Base-by-base conservation (phyloP, 2,113 vertebrate genomes). In the Steatornis caripensis region DNA sequence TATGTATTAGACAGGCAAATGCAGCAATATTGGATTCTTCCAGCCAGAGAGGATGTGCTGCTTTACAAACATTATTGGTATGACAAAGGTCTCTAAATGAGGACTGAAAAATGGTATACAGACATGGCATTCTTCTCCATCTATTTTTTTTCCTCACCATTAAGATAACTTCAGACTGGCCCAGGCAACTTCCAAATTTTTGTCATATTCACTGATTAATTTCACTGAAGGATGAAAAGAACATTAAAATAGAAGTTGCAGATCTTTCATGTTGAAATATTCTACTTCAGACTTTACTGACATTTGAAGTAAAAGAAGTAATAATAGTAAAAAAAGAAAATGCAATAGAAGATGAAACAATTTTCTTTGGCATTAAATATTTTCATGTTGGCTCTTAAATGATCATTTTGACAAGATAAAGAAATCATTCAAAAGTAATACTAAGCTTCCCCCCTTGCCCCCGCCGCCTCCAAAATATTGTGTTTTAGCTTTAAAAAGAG, bases 1-100 rank as follows among this genome's bases (percentile, higher is more conserved):
- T 89, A 20, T 61, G 12, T 76, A 85, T 87, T 91, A 91, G 74
- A 48, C 19, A 79, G 41, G 37, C 34, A 91, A 93, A 91, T 64
- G 39, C 24, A 93, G 54, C 21, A 76, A 65, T 76, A 87, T 53
- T 72, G 29, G 21, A 69, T 85, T 72, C 26, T 48, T 78, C 74
- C 3, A 9, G 58, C 24, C 49, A 4, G 1, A 68, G 8, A 4
- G 18, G 16, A 61, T 61, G 10, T 69, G n/a, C 41, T 64, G n/a
- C 36, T 61, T 91, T 84, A 15, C 7, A 77, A 66, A 65, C 13
- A 12, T 54, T 75, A 54, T 39, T 23, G 45, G 10, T 41, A 57
- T 6, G 7, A 78, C 21, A 60, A 54, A 48, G 12, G 5, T n/a
- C 48, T 60, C 13, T 32, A 89, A 70, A 84, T 34, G 32, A 89